These are phyloP conservation scores for Hermetia illucens DNA, from an alignment of 1,140 invertebrate species.

Conservation along the genomic window DNA sequence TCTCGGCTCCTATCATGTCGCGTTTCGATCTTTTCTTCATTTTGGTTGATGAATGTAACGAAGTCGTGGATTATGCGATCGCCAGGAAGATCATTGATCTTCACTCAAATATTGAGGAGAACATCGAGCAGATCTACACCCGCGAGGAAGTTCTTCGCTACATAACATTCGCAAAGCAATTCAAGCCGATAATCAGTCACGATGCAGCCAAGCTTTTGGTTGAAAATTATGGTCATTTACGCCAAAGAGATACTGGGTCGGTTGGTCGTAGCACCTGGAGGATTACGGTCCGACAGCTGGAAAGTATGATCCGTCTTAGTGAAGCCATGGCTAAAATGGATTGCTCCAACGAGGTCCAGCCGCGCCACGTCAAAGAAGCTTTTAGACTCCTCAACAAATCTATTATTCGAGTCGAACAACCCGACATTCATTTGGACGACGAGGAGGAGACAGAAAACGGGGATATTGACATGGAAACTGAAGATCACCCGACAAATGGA, in stretches of 20 bases:
- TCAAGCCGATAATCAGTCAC: conserved; percentile 81
- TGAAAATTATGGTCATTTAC: conserved; percentile 74
- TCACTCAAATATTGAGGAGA: conserved; percentile 67
- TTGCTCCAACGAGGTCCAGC: conserved; percentile 75
- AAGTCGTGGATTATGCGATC: conserved; percentile 90
- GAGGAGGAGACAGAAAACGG: conserved; percentile 42
- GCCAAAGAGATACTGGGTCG: conserved; percentile 66
- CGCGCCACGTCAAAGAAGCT: conserved; percentile 88
- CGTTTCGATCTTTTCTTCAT: conserved; percentile 99
- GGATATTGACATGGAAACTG: conserved; percentile 34
- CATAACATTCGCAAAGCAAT: conserved; percentile 90
- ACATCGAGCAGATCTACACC: conserved; percentile 65
- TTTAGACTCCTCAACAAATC: conserved; percentile 91
- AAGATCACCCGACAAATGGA: conserved; percentile 11
- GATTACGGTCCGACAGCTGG: conserved; percentile 97
- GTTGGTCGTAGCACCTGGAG: conserved; percentile 72
- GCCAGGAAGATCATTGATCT: conserved; percentile 91
- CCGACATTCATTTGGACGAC: conserved; percentile 88
- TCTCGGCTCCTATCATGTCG: conserved; percentile 97
- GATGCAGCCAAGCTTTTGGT: conserved; percentile 78
- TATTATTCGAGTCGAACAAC: conserved; percentile 94
- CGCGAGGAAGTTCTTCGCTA: conserved; percentile 84
- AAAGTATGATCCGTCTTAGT: conserved; percentile 91
- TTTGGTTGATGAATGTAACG: conserved; percentile 89
- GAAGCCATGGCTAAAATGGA: conserved; percentile 95